Conservation (phyloP, 2,888 invertebrate genomes). For the Frankliniella fusca region DNA sequence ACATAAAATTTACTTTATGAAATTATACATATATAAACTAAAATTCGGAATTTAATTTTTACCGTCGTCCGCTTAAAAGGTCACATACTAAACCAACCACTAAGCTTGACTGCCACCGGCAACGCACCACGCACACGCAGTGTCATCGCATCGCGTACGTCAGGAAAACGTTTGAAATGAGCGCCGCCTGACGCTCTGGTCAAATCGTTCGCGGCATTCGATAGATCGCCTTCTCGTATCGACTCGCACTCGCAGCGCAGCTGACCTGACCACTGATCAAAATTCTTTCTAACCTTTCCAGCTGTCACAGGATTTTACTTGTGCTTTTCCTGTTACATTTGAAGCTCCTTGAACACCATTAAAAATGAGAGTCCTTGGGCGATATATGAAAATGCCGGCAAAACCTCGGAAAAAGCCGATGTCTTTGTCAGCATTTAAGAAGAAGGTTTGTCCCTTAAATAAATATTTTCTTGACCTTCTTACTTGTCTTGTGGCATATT, state of each 20-base stretch:
- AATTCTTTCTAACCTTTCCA: neutral
- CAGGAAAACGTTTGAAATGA: no score
- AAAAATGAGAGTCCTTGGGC: neutral
- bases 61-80: no score
- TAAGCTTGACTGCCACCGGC: no score
- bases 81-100: no score
- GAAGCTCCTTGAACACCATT: neutral
- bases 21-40: constrained; percentile 17
- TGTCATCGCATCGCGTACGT: no score
- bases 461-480: neutral
- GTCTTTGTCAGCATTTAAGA: neutral
- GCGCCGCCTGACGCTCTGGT: no score
- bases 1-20: constrained; percentile 17
- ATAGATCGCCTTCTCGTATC: no score
- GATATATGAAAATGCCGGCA: neutral
- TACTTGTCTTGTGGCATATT: neutral
- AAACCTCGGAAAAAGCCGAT: constrained; percentile 9
- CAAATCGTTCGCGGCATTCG: no score
- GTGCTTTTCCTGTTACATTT: neutral
- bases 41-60: no score
- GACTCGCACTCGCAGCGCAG: no score
- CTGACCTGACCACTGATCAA: no score
- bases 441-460: neutral
- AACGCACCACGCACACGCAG: no score
- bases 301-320: neutral